These are phyloP conservation scores for Druceiella hillmani DNA, from an alignment of 2,888 invertebrate genomes.

Conservation along the genomic window DNA sequence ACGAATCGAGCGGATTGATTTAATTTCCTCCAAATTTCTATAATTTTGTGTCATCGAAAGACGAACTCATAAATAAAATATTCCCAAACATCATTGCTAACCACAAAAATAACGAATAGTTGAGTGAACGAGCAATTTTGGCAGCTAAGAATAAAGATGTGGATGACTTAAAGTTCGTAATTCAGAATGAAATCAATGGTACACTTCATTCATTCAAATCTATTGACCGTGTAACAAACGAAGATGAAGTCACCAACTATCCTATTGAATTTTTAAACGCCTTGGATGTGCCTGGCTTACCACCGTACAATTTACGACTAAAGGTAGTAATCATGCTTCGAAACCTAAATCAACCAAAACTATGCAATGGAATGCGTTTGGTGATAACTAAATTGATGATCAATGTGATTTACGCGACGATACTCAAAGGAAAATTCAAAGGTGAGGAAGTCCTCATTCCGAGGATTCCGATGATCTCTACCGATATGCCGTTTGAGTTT, in stretches of 20 bases:
- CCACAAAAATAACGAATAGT: slow-evolving; percentile 24
- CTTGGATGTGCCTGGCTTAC: slow-evolving; percentile 19
- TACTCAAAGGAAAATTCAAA: slow-evolving; percentile 15
- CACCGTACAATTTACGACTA: slow-evolving; percentile 15
- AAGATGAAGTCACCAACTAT: slow-evolving; percentile 18
- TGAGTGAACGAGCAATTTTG: slow-evolving; percentile 27
- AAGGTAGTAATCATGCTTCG: slow-evolving; percentile 23
- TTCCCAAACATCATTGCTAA: slow-evolving; percentile 24
- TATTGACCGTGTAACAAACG: slow-evolving; percentile 17
- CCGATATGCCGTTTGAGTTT: slow-evolving; percentile 18
- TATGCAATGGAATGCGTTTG: slow-evolving; percentile 20
- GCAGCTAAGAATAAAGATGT: slow-evolving; percentile 26
- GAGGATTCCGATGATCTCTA: slow-evolving; percentile 20
- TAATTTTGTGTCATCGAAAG: slow-evolving; percentile 18
- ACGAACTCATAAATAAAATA: slow-evolving; percentile 24
- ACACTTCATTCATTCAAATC: slow-evolving; percentile 10
- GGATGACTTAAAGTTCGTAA: slow-evolving; percentile 15
- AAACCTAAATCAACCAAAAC: slow-evolving; percentile 20
- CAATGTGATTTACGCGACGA: slow-evolving; percentile 19
- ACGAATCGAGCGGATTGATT: slow-evolving; percentile 23
- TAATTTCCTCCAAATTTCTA: slow-evolving; percentile 23
- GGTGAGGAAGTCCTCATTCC: slow-evolving; percentile 8
- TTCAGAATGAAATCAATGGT: slow-evolving; percentile 15
- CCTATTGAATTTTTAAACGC: slow-evolving; percentile 21
- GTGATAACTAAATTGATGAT: slow-evolving; percentile 20